Evolutionary conservation across 1,140 invertebrate genomes (phyloP), one percentile per base, ranked within the genome.

Genomic region (Drosophila sulfurigaster): DNA sequence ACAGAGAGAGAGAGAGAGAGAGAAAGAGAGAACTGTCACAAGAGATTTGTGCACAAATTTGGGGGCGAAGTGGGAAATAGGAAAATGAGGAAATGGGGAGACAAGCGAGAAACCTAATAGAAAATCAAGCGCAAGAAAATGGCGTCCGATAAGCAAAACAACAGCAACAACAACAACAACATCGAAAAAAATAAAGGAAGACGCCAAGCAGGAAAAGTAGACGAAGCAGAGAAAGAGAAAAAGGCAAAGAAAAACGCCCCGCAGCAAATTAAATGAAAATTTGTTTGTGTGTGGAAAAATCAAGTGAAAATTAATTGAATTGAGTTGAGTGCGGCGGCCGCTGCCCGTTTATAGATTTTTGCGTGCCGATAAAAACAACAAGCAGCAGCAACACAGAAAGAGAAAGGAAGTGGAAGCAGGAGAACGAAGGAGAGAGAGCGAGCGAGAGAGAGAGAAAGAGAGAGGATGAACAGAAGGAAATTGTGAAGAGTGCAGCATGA

Each of bases 241-340:
- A 25, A 43, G 28, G 20, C 11, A 45, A 49, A 45, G 59, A 38
- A 43, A 52, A 56, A 82, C 80, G 78, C 80, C 85, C 80, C 67
- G 81, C 80, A 88, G 83, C 77, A 88, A 89, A 88, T 88, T 88
- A 88, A 88, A 88, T 88, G 83, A 88, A 88, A 88, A 88, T 88
- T 88, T 88, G 83, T 88, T 88, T 88, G 83, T 88, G 83, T 88
- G 83, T 88, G 78, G 83, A 88, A 88, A 90, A 91, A 91, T 88
- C 90, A 91, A 91, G 90, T 91, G 90, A 91, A 91, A 91, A 91
- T 91, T 91, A 91, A 91, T 91, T 91, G 90, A 91, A 91, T 91
- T 82, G 90, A 91, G 90, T 91, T 87, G 85, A 89, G 85, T 88
- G 85, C 83, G 82, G 85, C 80, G 59, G 52, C 69, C 56, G 77